These are phyloP conservation scores for Coelinius sp. DNA, from an alignment of 2,888 invertebrate species.

Conservation along the genomic window DNA sequence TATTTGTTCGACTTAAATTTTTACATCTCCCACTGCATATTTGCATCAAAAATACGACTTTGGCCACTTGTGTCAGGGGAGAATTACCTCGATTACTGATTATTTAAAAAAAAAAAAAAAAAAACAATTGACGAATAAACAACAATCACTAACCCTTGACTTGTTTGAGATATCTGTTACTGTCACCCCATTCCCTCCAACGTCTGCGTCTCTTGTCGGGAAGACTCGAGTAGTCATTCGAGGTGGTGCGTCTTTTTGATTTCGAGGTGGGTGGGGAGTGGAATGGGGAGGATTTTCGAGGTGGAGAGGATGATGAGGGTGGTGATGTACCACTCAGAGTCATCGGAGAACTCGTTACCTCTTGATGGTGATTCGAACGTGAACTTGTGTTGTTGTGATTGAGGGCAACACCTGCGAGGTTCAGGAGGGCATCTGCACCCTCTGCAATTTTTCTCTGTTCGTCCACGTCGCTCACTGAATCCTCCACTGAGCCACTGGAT, in stretches of 20 bases:
- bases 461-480: conserved; percentile 73
- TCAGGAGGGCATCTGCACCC: conserved; percentile 84
- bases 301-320: conserved; percentile 42
- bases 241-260: conserved; percentile 57
- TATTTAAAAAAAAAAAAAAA: not conserved
- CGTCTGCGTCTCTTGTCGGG: conserved; percentile 63
- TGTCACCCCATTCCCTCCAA: conserved; percentile 68
- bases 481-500: conserved; percentile 48
- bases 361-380: conserved; percentile 35
- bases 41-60: conserved; percentile 46
- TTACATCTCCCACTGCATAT: not conserved
- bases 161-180: conserved; percentile 66
- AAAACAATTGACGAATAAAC: conserved; percentile 7
- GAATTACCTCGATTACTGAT: too few relatives aligned
- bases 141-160: conserved; percentile 61
- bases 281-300: conserved; percentile 20
- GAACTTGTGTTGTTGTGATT: conserved; percentile 51
- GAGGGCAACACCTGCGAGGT: conserved; percentile 78
- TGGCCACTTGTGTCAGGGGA: conserved; percentile 38
- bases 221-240: conserved; percentile 59
- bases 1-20: conserved; percentile 54
- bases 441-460: conserved; percentile 82
- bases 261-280: conserved; percentile 47
- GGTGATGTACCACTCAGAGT: conserved; percentile 40
- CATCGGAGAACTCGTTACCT: conserved; percentile 40